Percentiles rank a stretch among this genome's conserved stretches.
Evolutionary conservation across 1,140 invertebrate species (phyloP).

Genomic region (Latrodectus geometricus): DNA sequence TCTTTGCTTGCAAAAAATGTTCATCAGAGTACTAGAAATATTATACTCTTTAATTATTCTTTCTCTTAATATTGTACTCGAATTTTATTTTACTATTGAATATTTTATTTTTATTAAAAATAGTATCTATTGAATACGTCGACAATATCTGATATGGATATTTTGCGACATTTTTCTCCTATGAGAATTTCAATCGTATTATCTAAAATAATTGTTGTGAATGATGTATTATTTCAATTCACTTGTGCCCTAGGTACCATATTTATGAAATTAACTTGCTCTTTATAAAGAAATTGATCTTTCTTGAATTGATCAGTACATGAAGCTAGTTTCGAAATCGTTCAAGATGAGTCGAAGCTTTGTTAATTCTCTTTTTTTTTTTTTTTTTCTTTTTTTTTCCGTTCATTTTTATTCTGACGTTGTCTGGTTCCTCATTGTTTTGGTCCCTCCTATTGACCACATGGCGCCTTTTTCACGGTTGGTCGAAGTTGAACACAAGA

Average conservation of each 20-base stretch:
- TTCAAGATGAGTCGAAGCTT: slow-evolving; percentile 11
- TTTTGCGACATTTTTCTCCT: too few species aligned
- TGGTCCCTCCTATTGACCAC: slow-evolving; percentile 43
- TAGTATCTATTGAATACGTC: too few species aligned
- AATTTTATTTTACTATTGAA: too few species aligned
- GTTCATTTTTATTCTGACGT: slow-evolving; percentile 25
- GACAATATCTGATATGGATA: too few species aligned
- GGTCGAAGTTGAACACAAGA: slow-evolving; percentile 32
- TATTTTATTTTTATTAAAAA: too few species aligned
- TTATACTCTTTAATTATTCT: too few species aligned
- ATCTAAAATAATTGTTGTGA: too few species aligned
- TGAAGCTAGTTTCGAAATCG: slow-evolving; percentile 1
- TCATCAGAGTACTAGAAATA: too few species aligned
- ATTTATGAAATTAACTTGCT: background rate
- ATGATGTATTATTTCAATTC: too few species aligned
- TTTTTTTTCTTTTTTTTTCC: background rate
- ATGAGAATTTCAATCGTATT: too few species aligned
- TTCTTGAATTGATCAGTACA: slow-evolving; percentile 17
- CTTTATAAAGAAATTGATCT: background rate
- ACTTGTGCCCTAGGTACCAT: background rate
- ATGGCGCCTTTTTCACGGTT: slow-evolving; percentile 47
- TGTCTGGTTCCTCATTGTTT: slow-evolving; percentile 38
- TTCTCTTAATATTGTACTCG: too few species aligned
- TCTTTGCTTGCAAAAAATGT: too few species aligned
- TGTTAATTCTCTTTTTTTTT: background rate